Evolutionary conservation across 2,797 vertebrate species (phyloP).

Genomic region (Artibeus jamaicensis): DNA sequence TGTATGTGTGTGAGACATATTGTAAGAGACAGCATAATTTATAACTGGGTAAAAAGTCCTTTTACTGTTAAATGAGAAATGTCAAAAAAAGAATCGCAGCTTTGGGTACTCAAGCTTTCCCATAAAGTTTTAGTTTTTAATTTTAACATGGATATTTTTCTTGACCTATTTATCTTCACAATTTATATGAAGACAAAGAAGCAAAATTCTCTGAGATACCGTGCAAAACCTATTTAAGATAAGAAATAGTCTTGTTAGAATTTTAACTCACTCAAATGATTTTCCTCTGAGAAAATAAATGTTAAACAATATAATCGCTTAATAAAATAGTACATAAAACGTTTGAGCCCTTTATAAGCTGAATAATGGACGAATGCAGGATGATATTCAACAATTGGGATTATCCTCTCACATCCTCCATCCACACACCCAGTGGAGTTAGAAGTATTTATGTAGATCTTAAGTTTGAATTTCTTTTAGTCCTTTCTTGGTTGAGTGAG

Average conservation of each 20-base stretch:
- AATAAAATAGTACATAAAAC: background rate
- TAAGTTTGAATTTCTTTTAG: background rate
- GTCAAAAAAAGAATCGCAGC: background rate
- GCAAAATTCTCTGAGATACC: background rate
- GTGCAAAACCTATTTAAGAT: background rate
- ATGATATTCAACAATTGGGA: background rate
- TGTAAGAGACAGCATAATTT: background rate
- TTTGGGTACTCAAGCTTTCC: background rate
- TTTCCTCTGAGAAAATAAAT: background rate
- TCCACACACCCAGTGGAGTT: background rate
- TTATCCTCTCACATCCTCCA: background rate
- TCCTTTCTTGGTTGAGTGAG: background rate
- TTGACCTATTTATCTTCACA: conserved; percentile 16
- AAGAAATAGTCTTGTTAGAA: background rate
- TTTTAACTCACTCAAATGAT: background rate
- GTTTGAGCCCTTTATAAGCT: conserved; percentile 1
- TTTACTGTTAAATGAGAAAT: background rate
- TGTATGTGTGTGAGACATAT: background rate
- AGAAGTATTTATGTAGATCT: conserved; percentile 17
- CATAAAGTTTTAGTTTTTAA: background rate
- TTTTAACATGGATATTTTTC: background rate
- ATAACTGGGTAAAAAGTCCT: background rate
- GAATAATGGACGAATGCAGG: background rate
- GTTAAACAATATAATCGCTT: background rate
- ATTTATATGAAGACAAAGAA: background rate